phyloP scores from a whole-genome alignment of 2,113 vertebrate genomes.

The Indri indri region DNA sequence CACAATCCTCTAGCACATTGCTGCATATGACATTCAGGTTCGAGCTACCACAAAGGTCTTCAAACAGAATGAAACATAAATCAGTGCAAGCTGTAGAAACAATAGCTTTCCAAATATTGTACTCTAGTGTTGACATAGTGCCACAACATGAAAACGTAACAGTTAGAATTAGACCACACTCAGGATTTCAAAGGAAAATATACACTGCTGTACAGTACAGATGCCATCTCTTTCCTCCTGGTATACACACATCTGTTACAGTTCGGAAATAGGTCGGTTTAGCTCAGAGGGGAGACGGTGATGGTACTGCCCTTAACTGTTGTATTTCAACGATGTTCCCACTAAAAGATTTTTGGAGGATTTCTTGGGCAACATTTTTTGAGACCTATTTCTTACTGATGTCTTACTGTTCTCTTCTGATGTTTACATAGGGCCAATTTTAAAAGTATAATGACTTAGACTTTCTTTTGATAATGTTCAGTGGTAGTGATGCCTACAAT shows the following conservation, averaged over 20 bases:
- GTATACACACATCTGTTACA: not conserved
- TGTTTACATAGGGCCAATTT: not conserved
- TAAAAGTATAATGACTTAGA: not conserved
- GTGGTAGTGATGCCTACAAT: not conserved
- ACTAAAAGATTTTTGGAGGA: not conserved
- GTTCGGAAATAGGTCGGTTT: not conserved
- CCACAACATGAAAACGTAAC: conserved; percentile 38
- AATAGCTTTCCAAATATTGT: conserved; percentile 73
- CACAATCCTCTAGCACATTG: not conserved
- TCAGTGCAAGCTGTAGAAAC: conserved; percentile 76
- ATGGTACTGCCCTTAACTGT: not conserved
- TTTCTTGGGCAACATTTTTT: not conserved
- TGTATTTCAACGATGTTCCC: not conserved
- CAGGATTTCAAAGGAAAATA: conserved; percentile 67
- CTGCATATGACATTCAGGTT: conserved; percentile 26
- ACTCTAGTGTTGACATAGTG: conserved; percentile 44
- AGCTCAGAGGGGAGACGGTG: not conserved
- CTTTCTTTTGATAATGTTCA: not conserved
- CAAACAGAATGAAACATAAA: conserved; percentile 58
- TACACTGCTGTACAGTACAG: not conserved
- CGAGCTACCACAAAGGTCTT: conserved; percentile 28
- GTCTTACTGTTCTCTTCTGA: not conserved
- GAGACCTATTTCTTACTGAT: not conserved
- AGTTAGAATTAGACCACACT: conserved; percentile 42
- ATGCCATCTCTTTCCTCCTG: not conserved